A percentile compares a stretch with the other conserved stretches of the same genome.
Evolutionary conservation across 2,888 invertebrate genomes (phyloP).

Genomic region (Hecatera dysodea): DNA sequence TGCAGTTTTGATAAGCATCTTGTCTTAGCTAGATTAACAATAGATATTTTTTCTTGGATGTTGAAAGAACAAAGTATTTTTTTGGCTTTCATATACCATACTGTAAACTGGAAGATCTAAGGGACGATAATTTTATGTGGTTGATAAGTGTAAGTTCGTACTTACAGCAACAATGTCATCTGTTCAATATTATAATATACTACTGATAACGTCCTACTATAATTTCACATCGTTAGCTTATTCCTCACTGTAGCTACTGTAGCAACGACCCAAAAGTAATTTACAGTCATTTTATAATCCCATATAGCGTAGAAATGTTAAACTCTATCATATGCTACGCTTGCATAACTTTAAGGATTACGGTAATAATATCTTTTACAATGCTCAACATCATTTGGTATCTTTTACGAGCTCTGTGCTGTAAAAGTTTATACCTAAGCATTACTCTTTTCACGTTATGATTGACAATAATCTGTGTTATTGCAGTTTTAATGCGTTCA

Average conservation of each 20-base stretch:
- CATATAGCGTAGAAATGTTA: conserved; percentile 43
- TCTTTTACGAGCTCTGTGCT: conserved; percentile 59
- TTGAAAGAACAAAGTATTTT: not conserved
- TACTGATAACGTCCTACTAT: conserved; percentile 12
- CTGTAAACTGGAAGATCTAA: not conserved
- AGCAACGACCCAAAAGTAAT: conserved; percentile 20
- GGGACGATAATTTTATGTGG: not conserved
- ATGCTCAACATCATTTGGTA: conserved; percentile 42
- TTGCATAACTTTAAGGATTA: conserved; percentile 59
- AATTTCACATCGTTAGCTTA: not conserved
- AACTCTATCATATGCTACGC: conserved; percentile 49
- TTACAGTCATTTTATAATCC: conserved; percentile 42
- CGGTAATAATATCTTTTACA: conserved; percentile 59
- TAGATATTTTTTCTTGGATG: not conserved
- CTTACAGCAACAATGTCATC: not conserved
- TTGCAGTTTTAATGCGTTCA: conserved; percentile 65
- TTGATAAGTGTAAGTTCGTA: not conserved
- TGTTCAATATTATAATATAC: conserved; percentile 2
- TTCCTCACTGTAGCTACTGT: not conserved
- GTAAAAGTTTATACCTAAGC: conserved; percentile 67
- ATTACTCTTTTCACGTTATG: conserved; percentile 60
- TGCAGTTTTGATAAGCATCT: conserved; percentile 6
- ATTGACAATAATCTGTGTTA: conserved; percentile 69
- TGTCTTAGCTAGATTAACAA: not conserved
- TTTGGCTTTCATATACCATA: not conserved